Evolutionary conservation across 2,888 invertebrate genomes (phyloP).

Genomic region (Thymelicus acteon): DNA sequence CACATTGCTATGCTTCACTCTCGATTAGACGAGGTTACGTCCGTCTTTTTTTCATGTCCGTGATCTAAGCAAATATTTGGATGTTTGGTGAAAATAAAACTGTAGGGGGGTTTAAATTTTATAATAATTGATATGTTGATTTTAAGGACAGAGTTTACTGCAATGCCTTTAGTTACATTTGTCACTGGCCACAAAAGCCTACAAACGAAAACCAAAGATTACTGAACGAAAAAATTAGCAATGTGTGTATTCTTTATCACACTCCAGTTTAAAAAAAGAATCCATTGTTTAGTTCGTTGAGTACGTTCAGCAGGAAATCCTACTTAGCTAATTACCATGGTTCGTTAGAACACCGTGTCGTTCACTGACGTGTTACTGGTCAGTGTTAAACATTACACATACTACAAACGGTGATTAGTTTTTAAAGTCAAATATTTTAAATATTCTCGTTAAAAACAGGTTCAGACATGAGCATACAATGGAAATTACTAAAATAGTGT

Average conservation of each 20-base stretch:
- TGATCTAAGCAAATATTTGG: too few species aligned
- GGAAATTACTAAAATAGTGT: background rate
- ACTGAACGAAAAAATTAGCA: background rate
- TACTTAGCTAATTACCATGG: constrained; percentile 35
- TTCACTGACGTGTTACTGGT: constrained; percentile 21
- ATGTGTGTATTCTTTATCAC: background rate
- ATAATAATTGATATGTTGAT: too few species aligned
- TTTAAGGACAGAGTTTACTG: too few species aligned
- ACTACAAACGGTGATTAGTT: background rate
- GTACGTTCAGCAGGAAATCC: constrained; percentile 28
- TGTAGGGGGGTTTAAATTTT: too few species aligned
- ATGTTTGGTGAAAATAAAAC: too few species aligned
- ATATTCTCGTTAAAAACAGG: background rate
- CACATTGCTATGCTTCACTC: too few species aligned
- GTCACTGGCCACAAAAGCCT: too few species aligned
- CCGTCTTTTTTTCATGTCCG: too few species aligned
- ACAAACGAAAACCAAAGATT: background rate
- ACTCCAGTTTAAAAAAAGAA: constrained; percentile 15
- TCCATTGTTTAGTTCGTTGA: constrained; percentile 21
- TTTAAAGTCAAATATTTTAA: constrained; percentile 2
- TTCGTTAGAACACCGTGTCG: constrained; percentile 10
- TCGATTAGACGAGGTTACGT: too few species aligned
- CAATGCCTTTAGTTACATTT: too few species aligned
- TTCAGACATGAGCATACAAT: background rate
- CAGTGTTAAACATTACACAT: constrained; percentile 3